Percentiles rank a stretch among this genome's conserved stretches.
phyloP scores from a whole-genome alignment of 2,888 invertebrate genomes.

The Agriopis leucophaearia region DNA sequence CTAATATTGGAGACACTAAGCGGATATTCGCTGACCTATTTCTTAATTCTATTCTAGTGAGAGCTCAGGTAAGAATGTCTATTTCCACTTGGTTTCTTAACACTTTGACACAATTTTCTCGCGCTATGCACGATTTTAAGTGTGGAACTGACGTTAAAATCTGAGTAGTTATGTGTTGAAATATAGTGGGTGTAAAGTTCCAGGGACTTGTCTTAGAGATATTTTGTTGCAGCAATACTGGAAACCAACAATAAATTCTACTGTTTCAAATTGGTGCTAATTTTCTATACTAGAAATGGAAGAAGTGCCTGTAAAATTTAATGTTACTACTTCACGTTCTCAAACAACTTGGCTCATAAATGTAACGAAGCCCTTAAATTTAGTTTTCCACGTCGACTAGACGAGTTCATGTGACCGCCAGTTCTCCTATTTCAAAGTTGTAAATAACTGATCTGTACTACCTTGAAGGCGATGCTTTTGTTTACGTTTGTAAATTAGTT shows the following conservation, averaged over 20 bases:
- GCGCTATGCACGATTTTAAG: conserved; percentile 35
- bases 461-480: conserved; percentile 22
- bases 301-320: conserved; percentile 15
- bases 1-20: conserved; percentile 26
- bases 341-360: conserved; percentile 6
- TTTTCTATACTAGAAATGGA: conserved; percentile 17
- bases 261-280: conserved; percentile 18
- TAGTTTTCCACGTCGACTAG: conserved; percentile 8
- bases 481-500: conserved; percentile 17
- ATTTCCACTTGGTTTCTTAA: conserved; percentile 70
- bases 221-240: conserved; percentile 12
- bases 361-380: not conserved
- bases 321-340: conserved; percentile 10
- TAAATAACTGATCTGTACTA: conserved; percentile 2
- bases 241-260: conserved; percentile 10
- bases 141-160: conserved; percentile 16
- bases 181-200: conserved; percentile 13
- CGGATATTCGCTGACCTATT: conserved; percentile 54
- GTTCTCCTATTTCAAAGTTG: conserved; percentile 19
- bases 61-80: conserved; percentile 64
- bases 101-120: conserved; percentile 65
- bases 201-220: not conserved
- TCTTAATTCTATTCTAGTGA: conserved; percentile 59
- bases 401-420: conserved; percentile 13
- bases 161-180: conserved; percentile 15